Evolutionary conservation across 1,140 invertebrate species (phyloP).

Genomic region (Tetragonula clypearis): DNA sequence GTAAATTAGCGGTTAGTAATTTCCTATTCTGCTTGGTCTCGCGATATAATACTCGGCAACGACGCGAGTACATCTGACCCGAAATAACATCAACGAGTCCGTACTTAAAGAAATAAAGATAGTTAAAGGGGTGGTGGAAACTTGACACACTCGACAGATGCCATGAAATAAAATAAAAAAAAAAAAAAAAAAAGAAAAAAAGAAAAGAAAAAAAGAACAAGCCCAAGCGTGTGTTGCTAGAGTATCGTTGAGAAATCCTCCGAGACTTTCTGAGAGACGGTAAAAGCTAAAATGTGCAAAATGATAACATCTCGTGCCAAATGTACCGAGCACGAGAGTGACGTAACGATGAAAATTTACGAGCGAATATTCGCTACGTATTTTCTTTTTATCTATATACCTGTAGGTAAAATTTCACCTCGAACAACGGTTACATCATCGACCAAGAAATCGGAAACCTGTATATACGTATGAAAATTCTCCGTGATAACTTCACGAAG

Average conservation of each 20-base stretch:
- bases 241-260: neutral
- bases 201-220: neutral
- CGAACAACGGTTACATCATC: neutral
- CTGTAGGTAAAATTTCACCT: constrained; percentile 5
- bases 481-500: neutral
- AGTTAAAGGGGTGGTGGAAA: too few relatives aligned
- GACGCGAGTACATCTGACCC: neutral
- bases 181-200: too few relatives aligned
- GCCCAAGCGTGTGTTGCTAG: neutral
- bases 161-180: too few relatives aligned
- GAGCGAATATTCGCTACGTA: constrained; percentile 1
- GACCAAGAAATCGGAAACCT: neutral
- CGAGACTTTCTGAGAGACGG: neutral
- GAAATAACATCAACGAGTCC: neutral
- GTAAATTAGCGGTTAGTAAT: neutral
- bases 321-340: constrained; percentile 38
- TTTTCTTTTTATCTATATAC: neutral
- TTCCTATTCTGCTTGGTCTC: neutral
- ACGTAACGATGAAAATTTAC: constrained; percentile 57
- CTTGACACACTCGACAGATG: neutral
- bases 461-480: neutral
- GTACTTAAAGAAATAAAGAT: neutral
- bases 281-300: constrained; percentile 16
- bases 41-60: too few relatives aligned
- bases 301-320: constrained; percentile 49